Conservation (phyloP, 2,888 invertebrate genomes). For the Brenthis ino region DNA sequence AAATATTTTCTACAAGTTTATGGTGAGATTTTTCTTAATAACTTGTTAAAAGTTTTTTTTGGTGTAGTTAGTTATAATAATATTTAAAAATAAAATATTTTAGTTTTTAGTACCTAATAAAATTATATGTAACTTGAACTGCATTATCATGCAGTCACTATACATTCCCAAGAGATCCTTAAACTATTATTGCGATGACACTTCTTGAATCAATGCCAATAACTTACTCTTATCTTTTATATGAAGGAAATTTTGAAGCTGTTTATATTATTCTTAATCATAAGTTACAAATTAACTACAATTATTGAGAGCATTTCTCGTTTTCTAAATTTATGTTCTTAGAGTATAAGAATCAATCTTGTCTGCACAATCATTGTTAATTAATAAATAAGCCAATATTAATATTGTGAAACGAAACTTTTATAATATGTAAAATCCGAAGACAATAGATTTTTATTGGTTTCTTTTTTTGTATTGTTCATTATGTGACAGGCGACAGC, state of each 20-base stretch:
- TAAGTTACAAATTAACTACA: not conserved
- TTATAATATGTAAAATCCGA: not conserved
- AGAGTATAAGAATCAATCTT: not conserved
- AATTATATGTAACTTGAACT: conserved; percentile 7
- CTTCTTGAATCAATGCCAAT: not conserved
- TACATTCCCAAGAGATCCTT: conserved; percentile 19
- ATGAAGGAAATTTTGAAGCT: not conserved
- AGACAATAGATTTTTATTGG: conserved; percentile 3
- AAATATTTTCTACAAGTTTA: conserved; percentile 39
- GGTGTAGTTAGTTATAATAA: conserved; percentile 20
- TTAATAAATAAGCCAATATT: conserved; percentile 7
- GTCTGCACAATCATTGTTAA: conserved; percentile 15
- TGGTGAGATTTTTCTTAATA: conserved; percentile 37
- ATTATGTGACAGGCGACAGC: conserved; percentile 1
- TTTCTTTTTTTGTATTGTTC: conserved; percentile 6
- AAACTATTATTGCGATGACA: not conserved
- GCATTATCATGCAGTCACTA: conserved; percentile 13
- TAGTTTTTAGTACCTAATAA: not conserved
- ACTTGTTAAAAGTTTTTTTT: conserved; percentile 37
- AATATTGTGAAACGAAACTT: conserved; percentile 3
- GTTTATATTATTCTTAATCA: not conserved
- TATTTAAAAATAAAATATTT: conserved; percentile 3
- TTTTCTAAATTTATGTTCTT: not conserved
- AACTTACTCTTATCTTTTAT: not conserved
- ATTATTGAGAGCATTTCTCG: too few species aligned